Evolutionary conservation across 2,797 vertebrate species (phyloP), one percentile per base, ranked within the genome.

Genomic region (Diglossa cyanea): DNA sequence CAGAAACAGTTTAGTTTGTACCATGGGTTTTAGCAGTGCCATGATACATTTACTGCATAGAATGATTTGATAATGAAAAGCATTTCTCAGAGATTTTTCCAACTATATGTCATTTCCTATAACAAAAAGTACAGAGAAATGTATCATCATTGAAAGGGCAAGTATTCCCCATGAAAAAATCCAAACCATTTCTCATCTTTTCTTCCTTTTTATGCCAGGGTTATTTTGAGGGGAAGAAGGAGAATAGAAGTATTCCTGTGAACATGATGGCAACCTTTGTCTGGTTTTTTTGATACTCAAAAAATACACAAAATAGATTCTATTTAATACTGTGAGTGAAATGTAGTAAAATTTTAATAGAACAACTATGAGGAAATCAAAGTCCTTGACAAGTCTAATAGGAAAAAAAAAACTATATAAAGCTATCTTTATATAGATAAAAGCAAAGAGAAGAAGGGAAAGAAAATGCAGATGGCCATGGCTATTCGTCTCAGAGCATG

Each of bases 131-230:
- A 82, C 88, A 92, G 93, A 92, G 88, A 92, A 86, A 82, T 86
- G 35, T 83, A 91, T 86, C 78, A n/a, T 75, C 74, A 67, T 71
- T 89, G 93, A 96, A 95, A 96, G 77, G 84, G 48, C 55, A 93
- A 96, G 89, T 89, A 87, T 92, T 90, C 65, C 57, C 86, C 74
- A 71, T 91, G 83, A 95, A 90, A 95, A 93, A 95, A 89, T 73
- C 55, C 78, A 71, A 85, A 87, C 45, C n/a, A 54, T 87, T 94
- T 95, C 65, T 92, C 82, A 83, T 94, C 78, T 91, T 93, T 93
- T 91, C 79, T 94, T 66, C 48, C 31, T 90, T 88, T 94, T 90
- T 77, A 86, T 94, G 71, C 74, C 44, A 67, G 78, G 60, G 60
- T 93, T 96, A 94, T 93, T 94, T 90, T 90, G 85, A 96, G 89